Evolutionary conservation across 2,113 vertebrate genomes (phyloP), one percentile per base, ranked within the genome.

Genomic region (Platysteira castanea): DNA sequence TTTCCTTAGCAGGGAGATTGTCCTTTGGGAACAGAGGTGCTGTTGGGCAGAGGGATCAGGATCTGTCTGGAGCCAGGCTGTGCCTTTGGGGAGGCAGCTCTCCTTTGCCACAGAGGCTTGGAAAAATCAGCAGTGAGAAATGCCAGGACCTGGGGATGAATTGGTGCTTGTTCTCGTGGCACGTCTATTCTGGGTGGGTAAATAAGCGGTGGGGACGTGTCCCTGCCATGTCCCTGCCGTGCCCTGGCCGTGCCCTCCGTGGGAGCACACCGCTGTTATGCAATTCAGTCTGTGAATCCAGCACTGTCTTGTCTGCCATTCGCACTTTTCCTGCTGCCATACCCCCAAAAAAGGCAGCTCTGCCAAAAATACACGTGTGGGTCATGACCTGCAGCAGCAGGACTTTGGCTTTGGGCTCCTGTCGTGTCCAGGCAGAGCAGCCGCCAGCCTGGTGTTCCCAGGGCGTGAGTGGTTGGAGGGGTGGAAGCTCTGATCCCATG

Each of bases 121-220:
- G 70, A 68, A 90, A 33, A 56, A 22, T 2, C 49, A 44, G 42
- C 7, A 26, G 35, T 26, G 88, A 90, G 89, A 31, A n/a, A 6
- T 27, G 54, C 80, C 54, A 46, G 83, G 61, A 21, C 9, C 13
- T 4, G 26, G 57, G 84, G 41, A 78, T 93, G 92, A 95, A 53
- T 63, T 53, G 63, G 31, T 70, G 20, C 73, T 92, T 90, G 91
- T 95, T 88, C 89, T 87, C 20, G 35, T 86, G 77, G 56, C 8
- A 4, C 1, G 0, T 63, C 84, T 87, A 39, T 90, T 95, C 80
- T 53, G 80, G 93, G 89, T 65, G 41, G 73, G 96, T 93, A 81
- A 90, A 93, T 93, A 93, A 76, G 57, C 0, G 10, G 54, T 65
- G 82, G 83, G 76, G 68, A 49, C 2, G 0, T 7, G 23, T 68